phyloP scores from a whole-genome alignment of 1,140 invertebrate species.

The Drosophila virilis region DNA sequence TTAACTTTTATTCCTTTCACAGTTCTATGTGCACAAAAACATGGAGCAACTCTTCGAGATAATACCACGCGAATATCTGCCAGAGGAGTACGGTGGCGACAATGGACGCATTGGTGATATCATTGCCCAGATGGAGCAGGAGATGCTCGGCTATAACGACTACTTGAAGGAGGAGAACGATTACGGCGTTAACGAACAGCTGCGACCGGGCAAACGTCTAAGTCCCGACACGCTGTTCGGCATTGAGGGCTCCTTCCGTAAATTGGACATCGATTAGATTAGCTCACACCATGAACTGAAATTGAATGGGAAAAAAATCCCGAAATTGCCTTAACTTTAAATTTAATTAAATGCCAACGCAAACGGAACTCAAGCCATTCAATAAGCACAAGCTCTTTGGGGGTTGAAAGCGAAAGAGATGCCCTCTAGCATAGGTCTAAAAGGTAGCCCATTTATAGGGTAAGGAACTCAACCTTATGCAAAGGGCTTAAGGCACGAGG shows the following conservation, averaged over 20 bases:
- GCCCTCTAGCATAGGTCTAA: too few relatives aligned
- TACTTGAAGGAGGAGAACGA: slow-evolving; percentile 85
- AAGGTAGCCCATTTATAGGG: not conserved
- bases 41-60: slow-evolving; percentile 81
- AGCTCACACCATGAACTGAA: slow-evolving; percentile 25
- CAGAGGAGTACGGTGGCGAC: slow-evolving; percentile 86
- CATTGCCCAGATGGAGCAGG: slow-evolving; percentile 85
- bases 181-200: slow-evolving; percentile 86
- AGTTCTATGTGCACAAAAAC: slow-evolving; percentile 85
- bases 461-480: not conserved
- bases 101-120: slow-evolving; percentile 84
- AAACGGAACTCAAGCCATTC: not conserved
- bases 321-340: slow-evolving; percentile 28
- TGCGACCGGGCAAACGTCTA: slow-evolving; percentile 85
- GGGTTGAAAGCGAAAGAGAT: not conserved
- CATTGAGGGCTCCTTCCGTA: slow-evolving; percentile 86
- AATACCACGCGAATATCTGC: slow-evolving; percentile 85
- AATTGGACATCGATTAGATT: slow-evolving; percentile 72
- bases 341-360: slow-evolving; percentile 32
- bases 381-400: not conserved
- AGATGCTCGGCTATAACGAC: slow-evolving; percentile 83
- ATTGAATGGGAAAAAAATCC: slow-evolving; percentile 10
- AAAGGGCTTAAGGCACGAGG: not conserved
- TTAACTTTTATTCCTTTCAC: not conserved
- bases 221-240: slow-evolving; percentile 85